Evolutionary conservation across 1,140 invertebrate genomes (phyloP).

Genomic region (Cydia strobilella): DNA sequence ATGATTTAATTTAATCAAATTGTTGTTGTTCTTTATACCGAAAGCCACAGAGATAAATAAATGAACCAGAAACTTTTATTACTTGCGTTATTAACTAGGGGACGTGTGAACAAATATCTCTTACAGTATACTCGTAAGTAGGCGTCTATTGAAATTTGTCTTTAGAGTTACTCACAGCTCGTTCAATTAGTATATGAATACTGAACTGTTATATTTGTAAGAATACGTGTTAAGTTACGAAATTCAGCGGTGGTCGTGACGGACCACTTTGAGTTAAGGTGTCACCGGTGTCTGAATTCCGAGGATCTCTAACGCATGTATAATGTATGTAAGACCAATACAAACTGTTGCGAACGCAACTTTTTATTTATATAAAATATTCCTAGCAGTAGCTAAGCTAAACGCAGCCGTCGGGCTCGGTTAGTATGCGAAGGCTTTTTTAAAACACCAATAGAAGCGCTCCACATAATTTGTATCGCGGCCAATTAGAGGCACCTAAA

Average conservation of each 20-base stretch:
- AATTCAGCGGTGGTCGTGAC: conserved; percentile 23
- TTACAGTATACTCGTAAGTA: conserved; percentile 3
- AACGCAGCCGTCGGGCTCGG: too few relatives aligned
- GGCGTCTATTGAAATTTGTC: conserved; percentile 26
- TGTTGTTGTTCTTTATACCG: background rate
- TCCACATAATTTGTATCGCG: too few relatives aligned
- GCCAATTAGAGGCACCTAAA: too few relatives aligned
- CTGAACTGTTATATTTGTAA: conserved; percentile 20
- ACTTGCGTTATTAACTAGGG: background rate
- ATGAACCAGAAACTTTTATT: background rate
- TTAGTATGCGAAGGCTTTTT: too few relatives aligned
- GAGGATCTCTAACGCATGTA: background rate
- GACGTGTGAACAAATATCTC: conserved; percentile 13
- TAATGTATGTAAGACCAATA: background rate
- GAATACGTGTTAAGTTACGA: conserved; percentile 21
- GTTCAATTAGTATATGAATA: conserved; percentile 31
- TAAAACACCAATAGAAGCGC: too few relatives aligned
- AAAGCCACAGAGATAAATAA: background rate
- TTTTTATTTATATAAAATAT: too few relatives aligned
- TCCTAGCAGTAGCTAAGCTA: too few relatives aligned
- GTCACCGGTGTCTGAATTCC: background rate
- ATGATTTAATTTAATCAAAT: background rate
- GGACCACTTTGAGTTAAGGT: conserved; percentile 9
- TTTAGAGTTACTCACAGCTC: background rate
- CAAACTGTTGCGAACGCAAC: too few relatives aligned